A percentile compares a stretch with the other conserved stretches of the same genome.
phyloP scores from a whole-genome alignment of 2,797 vertebrate species.

The Alauda arvensis region DNA sequence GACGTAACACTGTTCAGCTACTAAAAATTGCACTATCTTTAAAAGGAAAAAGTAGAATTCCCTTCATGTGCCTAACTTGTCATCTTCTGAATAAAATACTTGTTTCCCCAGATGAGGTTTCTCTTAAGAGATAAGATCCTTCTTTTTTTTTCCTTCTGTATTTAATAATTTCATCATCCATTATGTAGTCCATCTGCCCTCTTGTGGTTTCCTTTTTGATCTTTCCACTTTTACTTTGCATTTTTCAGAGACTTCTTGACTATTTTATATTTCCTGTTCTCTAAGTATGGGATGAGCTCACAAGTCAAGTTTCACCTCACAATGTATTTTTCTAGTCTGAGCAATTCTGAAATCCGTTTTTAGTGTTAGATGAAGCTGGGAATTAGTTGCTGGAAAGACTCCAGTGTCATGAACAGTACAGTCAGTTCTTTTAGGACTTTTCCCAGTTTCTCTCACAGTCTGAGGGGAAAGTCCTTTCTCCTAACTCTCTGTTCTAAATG shows the following conservation, averaged over 20 bases:
- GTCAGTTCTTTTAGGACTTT: not conserved
- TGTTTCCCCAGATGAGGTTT: conserved; percentile 8
- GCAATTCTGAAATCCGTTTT: conserved; percentile 36
- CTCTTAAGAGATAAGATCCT: conserved; percentile 13
- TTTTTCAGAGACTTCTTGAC: conserved; percentile 34
- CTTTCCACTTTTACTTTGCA: conserved; percentile 42
- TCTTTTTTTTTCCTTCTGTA: not conserved
- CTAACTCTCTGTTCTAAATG: not conserved
- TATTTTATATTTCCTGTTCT: conserved; percentile 53
- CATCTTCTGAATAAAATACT: conserved; percentile 11
- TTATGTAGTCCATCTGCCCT: conserved; percentile 70
- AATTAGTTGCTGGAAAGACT: conserved; percentile 29
- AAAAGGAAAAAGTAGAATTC: conserved; percentile 14
- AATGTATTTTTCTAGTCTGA: conserved; percentile 33
- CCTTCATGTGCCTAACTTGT: not conserved
- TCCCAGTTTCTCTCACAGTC: not conserved
- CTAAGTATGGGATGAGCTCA: conserved; percentile 37
- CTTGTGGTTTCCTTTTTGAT: conserved; percentile 67
- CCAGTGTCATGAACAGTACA: not conserved
- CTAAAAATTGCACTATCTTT: not conserved
- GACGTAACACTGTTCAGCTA: not conserved
- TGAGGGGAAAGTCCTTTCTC: not conserved
- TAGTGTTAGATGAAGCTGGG: not conserved
- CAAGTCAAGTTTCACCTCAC: conserved; percentile 28
- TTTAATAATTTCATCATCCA: conserved; percentile 48